Base-by-base conservation (phyloP, 2,888 invertebrate species). In the Eupithecia inturbata region DNA sequence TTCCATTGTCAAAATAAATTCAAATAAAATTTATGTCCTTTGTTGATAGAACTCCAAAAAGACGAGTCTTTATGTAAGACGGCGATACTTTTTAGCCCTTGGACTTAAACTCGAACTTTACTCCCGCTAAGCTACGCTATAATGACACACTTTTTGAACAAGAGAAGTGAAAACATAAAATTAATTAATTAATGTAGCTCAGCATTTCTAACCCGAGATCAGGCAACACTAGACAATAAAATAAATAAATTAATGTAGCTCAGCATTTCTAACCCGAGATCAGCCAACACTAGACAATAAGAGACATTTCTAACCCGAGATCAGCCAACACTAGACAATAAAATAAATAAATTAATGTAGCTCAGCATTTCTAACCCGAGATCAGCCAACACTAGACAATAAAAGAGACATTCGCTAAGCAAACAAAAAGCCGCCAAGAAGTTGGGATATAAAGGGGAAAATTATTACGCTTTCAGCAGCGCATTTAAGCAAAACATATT, bases 401-500 rank as follows among this genome's bases (percentile, higher is more conserved):
- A 80, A 78, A 79, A 71, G 75, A 72, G 78, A 77, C 75, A 79
- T 62, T 75, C 33, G 76, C 72, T 67, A 64, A 70, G 69, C 77
- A 80, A 80, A 80, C 78, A 79, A 80, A 77, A 78, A 79, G 78
- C 77, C 74, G 76, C 77, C 77, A 80, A 80, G 80, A 80, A 80
- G 76, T 80, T 80, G 72, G 76, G 73, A 89, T 92, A 93, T 93
- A 92, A 93, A 92, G 92, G 85, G 88, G 88, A 90, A 89, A 94
- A 91, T 93, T 93, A 94, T 92, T 85, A 88, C 88, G 91, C 94
- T 94, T 92, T 94, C 94, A 94, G 89, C 92, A 88, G 89, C 92
- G 91, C 93, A 93, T 94, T 94, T 94, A 93, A 91, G 90, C 90
- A 86, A 84, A 90, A 87, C 94, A 94, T 94, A 94, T 93, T 94